Evolutionary conservation across 2,797 vertebrate species (phyloP).

Genomic region (Anisognathus igniventris): DNA sequence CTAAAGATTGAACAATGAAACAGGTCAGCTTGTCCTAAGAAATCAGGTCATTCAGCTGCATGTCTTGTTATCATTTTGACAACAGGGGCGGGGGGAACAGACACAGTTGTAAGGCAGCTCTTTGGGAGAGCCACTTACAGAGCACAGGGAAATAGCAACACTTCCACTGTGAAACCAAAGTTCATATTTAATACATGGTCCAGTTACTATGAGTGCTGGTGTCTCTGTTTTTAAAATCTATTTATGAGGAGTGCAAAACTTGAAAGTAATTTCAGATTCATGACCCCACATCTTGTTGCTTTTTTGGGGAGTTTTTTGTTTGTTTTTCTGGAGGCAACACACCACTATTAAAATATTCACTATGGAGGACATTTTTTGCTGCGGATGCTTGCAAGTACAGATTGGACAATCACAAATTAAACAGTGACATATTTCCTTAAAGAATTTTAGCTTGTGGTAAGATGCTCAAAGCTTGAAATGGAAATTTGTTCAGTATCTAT

Average conservation of each 20-base stretch:
- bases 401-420: not conserved
- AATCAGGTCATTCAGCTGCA: conserved; percentile 62
- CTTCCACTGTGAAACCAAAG: not conserved
- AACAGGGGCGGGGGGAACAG: conserved; percentile 30
- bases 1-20: conserved; percentile 51
- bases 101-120: not conserved
- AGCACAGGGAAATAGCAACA: not conserved
- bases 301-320: not conserved
- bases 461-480: not conserved
- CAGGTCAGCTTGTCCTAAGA: conserved; percentile 66
- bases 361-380: not conserved
- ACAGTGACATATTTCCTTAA: not conserved
- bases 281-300: not conserved
- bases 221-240: not conserved
- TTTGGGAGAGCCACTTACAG: not conserved
- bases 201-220: not conserved
- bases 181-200: not conserved
- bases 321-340: not conserved
- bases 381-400: not conserved
- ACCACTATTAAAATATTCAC: not conserved
- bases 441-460: not conserved
- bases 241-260: not conserved
- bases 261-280: not conserved
- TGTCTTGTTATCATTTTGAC: conserved; percentile 60
- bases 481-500: not conserved